Conservation (phyloP, 2,888 invertebrate species). For the Stenolophus ochropezus region DNA sequence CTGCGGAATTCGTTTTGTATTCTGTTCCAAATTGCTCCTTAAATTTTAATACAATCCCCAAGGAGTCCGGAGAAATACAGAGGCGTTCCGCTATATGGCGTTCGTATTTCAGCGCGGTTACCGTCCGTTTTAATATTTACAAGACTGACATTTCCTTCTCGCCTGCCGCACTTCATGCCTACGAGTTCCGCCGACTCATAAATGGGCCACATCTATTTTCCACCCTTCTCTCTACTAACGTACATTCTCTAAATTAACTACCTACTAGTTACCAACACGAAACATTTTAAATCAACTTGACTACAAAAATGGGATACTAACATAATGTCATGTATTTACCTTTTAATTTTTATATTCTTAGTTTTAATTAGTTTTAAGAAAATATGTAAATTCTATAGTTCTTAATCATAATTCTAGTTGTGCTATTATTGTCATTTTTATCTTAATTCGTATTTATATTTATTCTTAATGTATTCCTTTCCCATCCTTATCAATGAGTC, state of each 20-base stretch:
- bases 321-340: too few relatives aligned
- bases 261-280: background rate
- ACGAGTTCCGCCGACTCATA: background rate
- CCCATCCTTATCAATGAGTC: too few relatives aligned
- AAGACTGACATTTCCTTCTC: slow-evolving; percentile 46
- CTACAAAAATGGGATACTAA: too few relatives aligned
- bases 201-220: background rate
- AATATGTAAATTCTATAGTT: too few relatives aligned
- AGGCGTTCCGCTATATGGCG: slow-evolving; percentile 59
- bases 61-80: slow-evolving; percentile 57
- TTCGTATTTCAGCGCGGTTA: slow-evolving; percentile 60
- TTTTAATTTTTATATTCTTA: too few relatives aligned
- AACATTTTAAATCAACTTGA: too few relatives aligned
- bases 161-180: background rate
- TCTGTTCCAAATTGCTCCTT: slow-evolving; percentile 69
- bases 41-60: slow-evolving; percentile 67
- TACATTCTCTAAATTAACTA: too few relatives aligned
- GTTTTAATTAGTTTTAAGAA: too few relatives aligned
- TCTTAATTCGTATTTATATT: too few relatives aligned
- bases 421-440: too few relatives aligned
- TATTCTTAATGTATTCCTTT: too few relatives aligned
- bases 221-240: background rate
- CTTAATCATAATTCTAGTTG: too few relatives aligned
- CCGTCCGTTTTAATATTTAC: slow-evolving; percentile 58
- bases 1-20: slow-evolving; percentile 66